Evolutionary conservation across 2,113 vertebrate genomes (phyloP).

Genomic region (Hassar affinis): DNA sequence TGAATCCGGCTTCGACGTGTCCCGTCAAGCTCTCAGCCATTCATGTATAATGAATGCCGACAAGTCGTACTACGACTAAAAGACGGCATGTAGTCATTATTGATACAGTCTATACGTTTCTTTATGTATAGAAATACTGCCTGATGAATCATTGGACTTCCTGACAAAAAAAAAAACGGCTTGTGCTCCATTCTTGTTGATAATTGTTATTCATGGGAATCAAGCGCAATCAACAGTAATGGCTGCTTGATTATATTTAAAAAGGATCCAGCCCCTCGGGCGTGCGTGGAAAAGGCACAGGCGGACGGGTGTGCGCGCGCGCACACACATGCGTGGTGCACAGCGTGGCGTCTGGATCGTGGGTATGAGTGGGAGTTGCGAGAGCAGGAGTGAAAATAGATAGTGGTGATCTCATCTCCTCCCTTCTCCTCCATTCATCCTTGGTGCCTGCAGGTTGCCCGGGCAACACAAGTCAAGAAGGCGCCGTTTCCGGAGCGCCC

Average conservation of each 20-base stretch:
- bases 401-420: slow-evolving; percentile 74
- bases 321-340: not conserved
- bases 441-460: slow-evolving; percentile 67
- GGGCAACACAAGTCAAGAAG: slow-evolving; percentile 62
- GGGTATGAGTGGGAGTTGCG: slow-evolving; percentile 59
- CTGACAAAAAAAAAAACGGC: not conserved
- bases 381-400: slow-evolving; percentile 69
- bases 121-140: not conserved
- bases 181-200: not conserved
- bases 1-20: not conserved
- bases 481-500: slow-evolving; percentile 48
- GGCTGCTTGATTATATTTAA: not conserved
- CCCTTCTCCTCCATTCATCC: slow-evolving; percentile 68
- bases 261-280: not conserved
- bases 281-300: not conserved
- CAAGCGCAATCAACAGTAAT: not conserved
- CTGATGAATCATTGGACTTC: not conserved
- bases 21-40: not conserved
- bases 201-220: not conserved
- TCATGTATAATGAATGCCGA: not conserved
- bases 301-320: not conserved
- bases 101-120: not conserved
- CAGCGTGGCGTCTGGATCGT: slow-evolving; percentile 26
- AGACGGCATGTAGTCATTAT: not conserved
- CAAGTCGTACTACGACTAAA: not conserved